Evolutionary conservation across 2,797 vertebrate species (phyloP).

Genomic region (Pangasius mekongensis): DNA sequence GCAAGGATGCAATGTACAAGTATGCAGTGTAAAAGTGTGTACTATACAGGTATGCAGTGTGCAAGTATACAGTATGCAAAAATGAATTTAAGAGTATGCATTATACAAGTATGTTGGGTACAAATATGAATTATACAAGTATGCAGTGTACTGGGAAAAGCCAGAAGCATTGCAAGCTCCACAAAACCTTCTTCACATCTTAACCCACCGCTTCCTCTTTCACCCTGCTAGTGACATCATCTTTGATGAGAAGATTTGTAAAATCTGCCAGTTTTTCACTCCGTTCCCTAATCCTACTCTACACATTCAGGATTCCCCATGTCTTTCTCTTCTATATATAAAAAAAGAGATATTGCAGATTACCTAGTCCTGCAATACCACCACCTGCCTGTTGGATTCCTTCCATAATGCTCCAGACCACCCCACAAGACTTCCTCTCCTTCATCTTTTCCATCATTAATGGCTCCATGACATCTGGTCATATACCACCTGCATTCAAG

Average conservation of each 20-base stretch:
- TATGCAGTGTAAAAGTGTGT: no score
- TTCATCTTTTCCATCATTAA: not conserved
- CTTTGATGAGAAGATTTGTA: not conserved
- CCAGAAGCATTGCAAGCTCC: not conserved
- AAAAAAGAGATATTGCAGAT: not conserved
- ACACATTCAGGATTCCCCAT: not conserved
- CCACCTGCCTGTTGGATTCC: not conserved
- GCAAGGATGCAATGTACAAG: no score
- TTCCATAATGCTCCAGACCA: not conserved
- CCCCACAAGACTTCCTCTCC: not conserved
- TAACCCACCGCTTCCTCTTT: no score
- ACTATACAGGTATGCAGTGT: no score
- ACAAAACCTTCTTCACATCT: not conserved
- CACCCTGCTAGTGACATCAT: not conserved
- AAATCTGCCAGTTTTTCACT: not conserved
- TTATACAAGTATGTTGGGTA: no score
- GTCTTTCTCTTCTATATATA: not conserved
- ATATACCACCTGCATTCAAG: not conserved
- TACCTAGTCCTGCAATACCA: no score
- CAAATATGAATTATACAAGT: no score
- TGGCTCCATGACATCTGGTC: not conserved
- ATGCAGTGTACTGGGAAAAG: no score
- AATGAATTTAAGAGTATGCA: no score
- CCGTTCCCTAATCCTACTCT: not conserved
- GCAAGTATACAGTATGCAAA: no score